These are phyloP conservation scores for Platygyra sinensis DNA, from an alignment of 64 coral and sea anemone genomes.

Conservation along the genomic window DNA sequence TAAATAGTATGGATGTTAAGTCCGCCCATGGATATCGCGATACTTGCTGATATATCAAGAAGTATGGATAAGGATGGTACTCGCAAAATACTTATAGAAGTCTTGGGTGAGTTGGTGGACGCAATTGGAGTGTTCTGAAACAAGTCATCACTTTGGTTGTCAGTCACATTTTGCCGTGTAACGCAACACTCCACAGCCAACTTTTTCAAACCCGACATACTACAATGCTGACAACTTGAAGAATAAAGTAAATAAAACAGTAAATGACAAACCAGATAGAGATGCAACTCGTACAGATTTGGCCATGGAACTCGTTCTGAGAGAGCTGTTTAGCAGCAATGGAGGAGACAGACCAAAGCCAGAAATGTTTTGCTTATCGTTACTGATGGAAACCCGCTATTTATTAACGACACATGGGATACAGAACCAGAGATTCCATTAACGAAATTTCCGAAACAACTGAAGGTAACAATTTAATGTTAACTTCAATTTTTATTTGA, in stretches of 20 bases:
- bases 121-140: neutral
- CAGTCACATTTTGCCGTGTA: neutral
- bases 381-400: conserved; percentile 41
- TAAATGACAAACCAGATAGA: neutral
- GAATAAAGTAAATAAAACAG: neutral
- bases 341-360: conserved; percentile 46
- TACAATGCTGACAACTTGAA: neutral
- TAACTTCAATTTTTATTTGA: too few species aligned
- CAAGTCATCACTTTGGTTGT: neutral
- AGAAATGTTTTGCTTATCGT: conserved; percentile 24
- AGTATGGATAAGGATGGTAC: neutral
- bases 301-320: neutral
- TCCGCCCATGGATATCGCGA: neutral
- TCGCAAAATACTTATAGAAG: neutral
- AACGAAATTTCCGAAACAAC: too few species aligned
- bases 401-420: neutral
- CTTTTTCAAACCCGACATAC: neutral
- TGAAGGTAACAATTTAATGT: neutral
- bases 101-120: neutral
- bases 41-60: neutral
- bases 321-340: conserved; percentile 7
- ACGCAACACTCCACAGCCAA: neutral
- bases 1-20: neutral
- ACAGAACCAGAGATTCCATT: neutral
- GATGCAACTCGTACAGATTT: conserved; percentile 36